A percentile compares a stretch with the other conserved stretches of the same genome.
Evolutionary conservation across 1,140 invertebrate genomes (phyloP).

Genomic region (Neoseiulus cucumeris): DNA sequence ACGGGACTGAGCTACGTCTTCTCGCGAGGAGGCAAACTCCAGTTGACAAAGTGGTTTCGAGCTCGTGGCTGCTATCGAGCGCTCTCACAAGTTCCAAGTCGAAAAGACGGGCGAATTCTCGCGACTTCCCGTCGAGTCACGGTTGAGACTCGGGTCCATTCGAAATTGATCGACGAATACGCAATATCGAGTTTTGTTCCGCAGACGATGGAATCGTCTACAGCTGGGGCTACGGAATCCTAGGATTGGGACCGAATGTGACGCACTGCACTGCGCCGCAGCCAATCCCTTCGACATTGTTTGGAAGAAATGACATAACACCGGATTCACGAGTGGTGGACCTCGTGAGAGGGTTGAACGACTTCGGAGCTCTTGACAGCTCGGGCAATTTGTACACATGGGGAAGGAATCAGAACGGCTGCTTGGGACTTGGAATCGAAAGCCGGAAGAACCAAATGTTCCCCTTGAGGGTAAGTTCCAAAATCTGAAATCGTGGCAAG

Average conservation of each 20-base stretch:
- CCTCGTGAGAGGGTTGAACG: conserved; percentile 42
- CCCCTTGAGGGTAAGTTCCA: conserved; percentile 47
- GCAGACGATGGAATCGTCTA: conserved; percentile 58
- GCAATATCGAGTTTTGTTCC: conserved; percentile 1
- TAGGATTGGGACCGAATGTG: conserved; percentile 64
- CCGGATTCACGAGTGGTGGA: conserved; percentile 38
- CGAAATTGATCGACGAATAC: background rate
- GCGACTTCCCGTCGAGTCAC: no score
- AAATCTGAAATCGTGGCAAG: no score
- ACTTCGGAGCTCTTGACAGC: conserved; percentile 52
- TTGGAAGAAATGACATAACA: conserved; percentile 62
- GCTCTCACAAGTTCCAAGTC: background rate
- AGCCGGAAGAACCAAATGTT: conserved; percentile 59
- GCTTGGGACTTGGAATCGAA: conserved; percentile 52
- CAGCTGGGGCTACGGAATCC: conserved; percentile 77
- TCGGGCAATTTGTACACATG: conserved; percentile 64
- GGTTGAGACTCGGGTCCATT: background rate
- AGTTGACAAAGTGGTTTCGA: background rate
- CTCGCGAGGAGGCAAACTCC: background rate
- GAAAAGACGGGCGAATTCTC: no score
- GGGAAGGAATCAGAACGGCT: conserved; percentile 63
- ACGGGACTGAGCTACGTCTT: background rate
- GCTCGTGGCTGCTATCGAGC: background rate
- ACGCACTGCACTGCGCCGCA: conserved; percentile 41
- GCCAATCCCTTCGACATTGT: conserved; percentile 50